phyloP scores from a whole-genome alignment of 2,113 vertebrate genomes.

The Brachyistius frenatus region DNA sequence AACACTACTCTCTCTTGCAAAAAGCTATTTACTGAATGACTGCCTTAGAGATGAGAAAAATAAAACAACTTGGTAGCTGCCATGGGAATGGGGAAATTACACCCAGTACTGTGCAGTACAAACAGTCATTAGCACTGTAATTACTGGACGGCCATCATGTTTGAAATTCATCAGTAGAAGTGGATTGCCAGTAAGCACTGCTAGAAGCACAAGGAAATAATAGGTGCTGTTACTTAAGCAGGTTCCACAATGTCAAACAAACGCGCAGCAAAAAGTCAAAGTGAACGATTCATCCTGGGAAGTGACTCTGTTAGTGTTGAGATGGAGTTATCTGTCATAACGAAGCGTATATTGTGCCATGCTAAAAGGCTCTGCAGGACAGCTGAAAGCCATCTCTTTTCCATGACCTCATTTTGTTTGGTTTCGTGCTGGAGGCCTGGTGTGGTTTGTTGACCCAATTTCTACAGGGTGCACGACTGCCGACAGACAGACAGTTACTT shows the following conservation, averaged over 20 bases:
- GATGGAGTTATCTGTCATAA: slow-evolving; percentile 72
- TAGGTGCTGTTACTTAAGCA: slow-evolving; percentile 40
- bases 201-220: slow-evolving; percentile 55
- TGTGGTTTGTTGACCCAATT: slow-evolving; percentile 76
- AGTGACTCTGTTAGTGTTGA: slow-evolving; percentile 70
- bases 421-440: slow-evolving; percentile 62
- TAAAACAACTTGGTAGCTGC: slow-evolving; percentile 52
- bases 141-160: slow-evolving; percentile 67
- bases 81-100: slow-evolving; percentile 65
- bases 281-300: slow-evolving; percentile 46
- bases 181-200: slow-evolving; percentile 71
- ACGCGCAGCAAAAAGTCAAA: slow-evolving; percentile 20
- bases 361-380: slow-evolving; percentile 75
- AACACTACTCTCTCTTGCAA: slow-evolving; percentile 25
- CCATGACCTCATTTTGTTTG: slow-evolving; percentile 82
- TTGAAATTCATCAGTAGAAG: slow-evolving; percentile 69
- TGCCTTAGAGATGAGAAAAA: slow-evolving; percentile 63
- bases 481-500: slow-evolving; percentile 51
- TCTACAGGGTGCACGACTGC: slow-evolving; percentile 16
- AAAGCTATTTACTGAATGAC: slow-evolving; percentile 67
- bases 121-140: slow-evolving; percentile 76
- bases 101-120: slow-evolving; percentile 64
- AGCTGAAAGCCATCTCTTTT: slow-evolving; percentile 68
- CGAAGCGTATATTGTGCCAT: slow-evolving; percentile 73
- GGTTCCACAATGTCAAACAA: slow-evolving; percentile 54